Conservation (phyloP, 2,888 invertebrate species). For the Exephanes ischioxanthus region DNA sequence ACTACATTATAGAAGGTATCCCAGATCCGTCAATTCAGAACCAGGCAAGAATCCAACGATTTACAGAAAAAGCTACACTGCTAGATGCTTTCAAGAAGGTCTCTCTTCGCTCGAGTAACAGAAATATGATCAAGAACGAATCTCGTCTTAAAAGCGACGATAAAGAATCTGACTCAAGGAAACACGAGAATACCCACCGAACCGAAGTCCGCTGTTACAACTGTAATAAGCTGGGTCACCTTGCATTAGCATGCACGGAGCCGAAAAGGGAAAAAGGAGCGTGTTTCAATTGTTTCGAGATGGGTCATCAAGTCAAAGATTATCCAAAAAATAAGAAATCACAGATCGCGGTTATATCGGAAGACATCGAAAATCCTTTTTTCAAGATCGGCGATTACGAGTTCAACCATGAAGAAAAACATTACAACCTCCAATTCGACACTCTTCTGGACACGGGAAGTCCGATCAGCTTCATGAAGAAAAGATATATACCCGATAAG, state of each 20-base stretch:
- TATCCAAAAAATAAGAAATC: constrained; percentile 28
- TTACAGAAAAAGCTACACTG: constrained; percentile 29
- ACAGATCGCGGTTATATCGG: constrained; percentile 18
- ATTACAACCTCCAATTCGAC: constrained; percentile 1
- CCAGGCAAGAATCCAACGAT: constrained; percentile 55
- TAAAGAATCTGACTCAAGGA: constrained; percentile 2
- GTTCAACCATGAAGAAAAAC: constrained; percentile 2
- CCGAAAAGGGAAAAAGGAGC: constrained; percentile 39
- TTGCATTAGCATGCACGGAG: neutral
- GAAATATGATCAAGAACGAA: no score
- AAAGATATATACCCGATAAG: constrained; percentile 1
- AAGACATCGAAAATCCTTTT: neutral
- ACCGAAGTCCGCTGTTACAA: constrained; percentile 49
- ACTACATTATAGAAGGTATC: constrained; percentile 23
- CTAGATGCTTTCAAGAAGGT: constrained; percentile 51
- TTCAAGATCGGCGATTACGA: constrained; percentile 19
- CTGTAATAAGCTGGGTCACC: constrained; percentile 41
- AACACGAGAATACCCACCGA: neutral
- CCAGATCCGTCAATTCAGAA: constrained; percentile 21
- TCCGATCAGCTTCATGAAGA: constrained; percentile 48
- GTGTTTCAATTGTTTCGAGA: constrained; percentile 50
- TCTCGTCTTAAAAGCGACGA: neutral
- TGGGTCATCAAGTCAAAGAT: constrained; percentile 31
- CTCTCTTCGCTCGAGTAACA: constrained; percentile 15
- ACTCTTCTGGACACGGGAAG: constrained; percentile 46